phyloP scores from a whole-genome alignment of 2,113 vertebrate genomes.

The Corythoichthys haematopterus region DNA sequence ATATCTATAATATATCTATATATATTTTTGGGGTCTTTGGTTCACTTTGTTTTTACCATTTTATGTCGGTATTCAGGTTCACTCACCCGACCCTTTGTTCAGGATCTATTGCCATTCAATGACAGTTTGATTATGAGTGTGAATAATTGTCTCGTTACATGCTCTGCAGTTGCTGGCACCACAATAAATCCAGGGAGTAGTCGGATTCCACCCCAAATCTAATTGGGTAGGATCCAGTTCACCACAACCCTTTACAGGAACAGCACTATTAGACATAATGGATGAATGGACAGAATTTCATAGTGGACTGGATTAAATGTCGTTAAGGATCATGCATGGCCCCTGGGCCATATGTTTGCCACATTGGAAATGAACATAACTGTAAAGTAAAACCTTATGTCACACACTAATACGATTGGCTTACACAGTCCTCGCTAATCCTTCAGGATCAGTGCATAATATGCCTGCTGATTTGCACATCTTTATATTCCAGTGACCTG shows the following conservation, averaged over 20 bases:
- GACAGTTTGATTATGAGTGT: neutral
- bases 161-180: neutral
- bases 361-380: neutral
- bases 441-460: neutral
- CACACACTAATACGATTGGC: neutral
- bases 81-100: neutral
- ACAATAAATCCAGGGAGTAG: neutral
- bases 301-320: neutral
- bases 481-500: slow-evolving; percentile 1
- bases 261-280: neutral
- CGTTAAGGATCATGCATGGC: neutral
- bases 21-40: neutral
- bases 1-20: neutral
- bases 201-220: neutral
- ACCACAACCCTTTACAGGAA: neutral
- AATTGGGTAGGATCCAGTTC: neutral
- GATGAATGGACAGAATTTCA: neutral
- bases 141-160: neutral
- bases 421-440: neutral
- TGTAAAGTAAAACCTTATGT: neutral
- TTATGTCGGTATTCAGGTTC: neutral
- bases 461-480: neutral
- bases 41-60: neutral
- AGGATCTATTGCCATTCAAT: neutral
- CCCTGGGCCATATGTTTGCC: neutral